A percentile compares a stretch with the other conserved stretches of the same genome.
These are phyloP conservation scores for Drosophila mauritiana DNA, from an alignment of 1,140 invertebrate species.

Conservation along the genomic window DNA sequence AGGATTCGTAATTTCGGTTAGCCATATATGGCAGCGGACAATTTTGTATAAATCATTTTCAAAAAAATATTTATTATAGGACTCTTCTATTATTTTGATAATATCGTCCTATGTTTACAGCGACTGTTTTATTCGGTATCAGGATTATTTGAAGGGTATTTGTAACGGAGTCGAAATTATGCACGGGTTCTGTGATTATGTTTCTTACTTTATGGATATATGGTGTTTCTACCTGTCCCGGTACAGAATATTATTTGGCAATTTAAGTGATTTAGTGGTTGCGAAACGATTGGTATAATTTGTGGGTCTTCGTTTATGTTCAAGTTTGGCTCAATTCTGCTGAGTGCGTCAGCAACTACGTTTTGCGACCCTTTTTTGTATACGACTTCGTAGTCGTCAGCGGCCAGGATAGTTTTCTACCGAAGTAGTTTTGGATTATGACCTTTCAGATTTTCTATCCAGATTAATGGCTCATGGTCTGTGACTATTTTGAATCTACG, in stretches of 20 bases:
- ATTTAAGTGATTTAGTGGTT: background rate
- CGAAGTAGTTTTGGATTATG: background rate
- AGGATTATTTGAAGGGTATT: background rate
- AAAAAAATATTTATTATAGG: background rate
- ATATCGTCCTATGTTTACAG: background rate
- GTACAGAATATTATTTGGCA: background rate
- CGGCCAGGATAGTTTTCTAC: background rate
- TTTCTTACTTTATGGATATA: slow-evolving; percentile 15
- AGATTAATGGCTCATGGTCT: slow-evolving; percentile 3
- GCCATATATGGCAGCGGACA: too few species aligned
- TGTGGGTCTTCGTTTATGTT: slow-evolving; percentile 1
- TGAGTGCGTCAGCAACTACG: background rate
- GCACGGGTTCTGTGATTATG: slow-evolving; percentile 8
- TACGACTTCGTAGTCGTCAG: slow-evolving; percentile 1
- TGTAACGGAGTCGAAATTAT: slow-evolving; percentile 18
- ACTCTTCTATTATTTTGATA: background rate
- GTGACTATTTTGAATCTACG: slow-evolving; percentile 3
- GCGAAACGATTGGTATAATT: background rate
- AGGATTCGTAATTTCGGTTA: too few species aligned
- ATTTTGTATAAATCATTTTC: too few species aligned
- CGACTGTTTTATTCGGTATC: background rate
- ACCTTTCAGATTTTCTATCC: slow-evolving; percentile 8
- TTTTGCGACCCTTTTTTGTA: slow-evolving; percentile 1
- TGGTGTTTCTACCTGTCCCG: slow-evolving; percentile 10
- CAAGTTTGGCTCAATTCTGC: background rate